phyloP scores from a whole-genome alignment of 2,113 vertebrate genomes.

The Gobiocypris rarus region DNA sequence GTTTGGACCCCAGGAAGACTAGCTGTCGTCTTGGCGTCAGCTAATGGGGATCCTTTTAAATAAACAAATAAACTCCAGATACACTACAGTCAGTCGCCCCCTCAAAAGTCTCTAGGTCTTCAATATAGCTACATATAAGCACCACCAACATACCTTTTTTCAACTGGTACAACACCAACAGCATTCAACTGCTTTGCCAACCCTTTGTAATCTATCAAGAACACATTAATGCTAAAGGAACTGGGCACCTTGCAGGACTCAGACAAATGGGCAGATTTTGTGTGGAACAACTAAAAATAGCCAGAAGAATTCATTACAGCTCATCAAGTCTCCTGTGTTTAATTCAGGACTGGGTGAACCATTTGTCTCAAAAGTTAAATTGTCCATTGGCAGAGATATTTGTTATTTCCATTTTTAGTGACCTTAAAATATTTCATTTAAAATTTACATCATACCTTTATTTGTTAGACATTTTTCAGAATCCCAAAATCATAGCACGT shows the following conservation, averaged over 20 bases:
- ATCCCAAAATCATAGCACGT: background rate
- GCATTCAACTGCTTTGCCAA: background rate
- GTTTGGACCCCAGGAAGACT: no score
- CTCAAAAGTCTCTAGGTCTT: background rate
- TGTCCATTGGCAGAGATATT: background rate
- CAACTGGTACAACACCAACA: background rate
- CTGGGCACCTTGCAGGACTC: background rate
- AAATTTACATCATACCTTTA: background rate
- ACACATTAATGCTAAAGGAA: background rate
- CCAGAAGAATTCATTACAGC: conserved; percentile 14
- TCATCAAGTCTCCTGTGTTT: background rate
- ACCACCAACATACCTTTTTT: background rate
- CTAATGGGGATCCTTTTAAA: no score
- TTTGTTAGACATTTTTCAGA: background rate
- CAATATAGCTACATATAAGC: background rate
- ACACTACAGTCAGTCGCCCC: background rate
- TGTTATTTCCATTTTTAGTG: background rate
- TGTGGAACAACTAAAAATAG: background rate
- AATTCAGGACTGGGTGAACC: background rate
- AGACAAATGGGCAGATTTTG: background rate
- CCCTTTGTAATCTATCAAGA: conserved; percentile 12
- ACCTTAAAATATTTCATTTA: background rate
- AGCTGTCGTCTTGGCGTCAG: no score
- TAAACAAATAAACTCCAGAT: no score
- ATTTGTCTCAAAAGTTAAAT: background rate